A percentile compares a stretch with the other conserved stretches of the same genome.
Evolutionary conservation across 2,888 invertebrate genomes (phyloP).

Genomic region (Poecilus cupreus): DNA sequence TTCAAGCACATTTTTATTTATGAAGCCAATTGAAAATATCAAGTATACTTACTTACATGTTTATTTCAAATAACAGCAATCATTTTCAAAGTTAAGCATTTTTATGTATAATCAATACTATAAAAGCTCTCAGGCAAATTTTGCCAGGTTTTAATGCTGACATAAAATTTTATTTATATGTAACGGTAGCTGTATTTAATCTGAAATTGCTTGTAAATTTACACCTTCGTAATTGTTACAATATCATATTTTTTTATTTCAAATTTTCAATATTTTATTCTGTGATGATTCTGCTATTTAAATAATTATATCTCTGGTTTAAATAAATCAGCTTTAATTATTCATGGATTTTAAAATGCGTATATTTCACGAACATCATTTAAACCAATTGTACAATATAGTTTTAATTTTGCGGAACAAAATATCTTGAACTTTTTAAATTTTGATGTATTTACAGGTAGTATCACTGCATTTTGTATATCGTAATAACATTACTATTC

Average conservation of each 20-base stretch:
- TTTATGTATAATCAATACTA: constrained; percentile 14
- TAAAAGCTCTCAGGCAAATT: constrained; percentile 14
- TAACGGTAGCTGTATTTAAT: neutral
- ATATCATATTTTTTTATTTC: neutral
- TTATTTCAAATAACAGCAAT: neutral
- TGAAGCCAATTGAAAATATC: neutral
- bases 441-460: too few relatives aligned
- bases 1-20: neutral
- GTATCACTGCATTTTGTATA: too few relatives aligned
- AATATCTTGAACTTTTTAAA: too few relatives aligned
- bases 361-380: too few relatives aligned
- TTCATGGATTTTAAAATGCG: too few relatives aligned
- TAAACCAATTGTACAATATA: too few relatives aligned
- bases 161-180: constrained; percentile 25
- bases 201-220: constrained; percentile 2
- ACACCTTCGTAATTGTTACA: neutral
- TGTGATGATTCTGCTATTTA: neutral
- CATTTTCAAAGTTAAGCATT: constrained; percentile 11
- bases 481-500: too few relatives aligned
- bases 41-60: neutral
- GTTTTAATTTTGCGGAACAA: too few relatives aligned
- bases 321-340: too few relatives aligned
- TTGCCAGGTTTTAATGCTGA: constrained; percentile 6
- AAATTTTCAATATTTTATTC: neutral
- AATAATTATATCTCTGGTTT: neutral